These are phyloP conservation scores for Malaclemys terrapin DNA, from an alignment of 2,113 vertebrate species.

Conservation along the genomic window DNA sequence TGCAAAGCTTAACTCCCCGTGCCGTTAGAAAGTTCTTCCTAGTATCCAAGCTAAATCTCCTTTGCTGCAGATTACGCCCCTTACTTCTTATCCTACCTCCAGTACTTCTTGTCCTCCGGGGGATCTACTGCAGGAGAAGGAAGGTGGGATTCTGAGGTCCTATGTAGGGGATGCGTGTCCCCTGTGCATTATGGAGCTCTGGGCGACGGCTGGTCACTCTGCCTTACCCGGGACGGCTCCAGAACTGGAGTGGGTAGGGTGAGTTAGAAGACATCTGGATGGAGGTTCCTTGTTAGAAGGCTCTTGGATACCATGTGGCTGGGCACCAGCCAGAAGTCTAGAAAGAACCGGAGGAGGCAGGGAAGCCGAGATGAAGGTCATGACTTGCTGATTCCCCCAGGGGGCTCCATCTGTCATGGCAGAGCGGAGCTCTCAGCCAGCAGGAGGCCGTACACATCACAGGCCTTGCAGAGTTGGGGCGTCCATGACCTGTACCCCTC, in stretches of 20 bases:
- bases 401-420: background rate
- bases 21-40: background rate
- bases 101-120: background rate
- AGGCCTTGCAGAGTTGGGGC: background rate
- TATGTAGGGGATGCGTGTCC: background rate
- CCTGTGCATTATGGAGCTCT: too few species aligned
- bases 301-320: background rate
- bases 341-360: background rate
- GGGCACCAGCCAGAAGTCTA: background rate
- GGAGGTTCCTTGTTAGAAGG: background rate
- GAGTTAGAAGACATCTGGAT: background rate
- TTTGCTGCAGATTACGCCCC: background rate
- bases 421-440: background rate
- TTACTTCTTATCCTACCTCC: background rate
- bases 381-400: background rate
- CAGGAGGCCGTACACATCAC: background rate
- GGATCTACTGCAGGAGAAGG: background rate
- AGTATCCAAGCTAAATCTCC: background rate
- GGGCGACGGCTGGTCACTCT: background rate
- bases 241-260: background rate
- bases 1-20: background rate
- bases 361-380: background rate
- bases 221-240: background rate
- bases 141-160: rapidly evolving
- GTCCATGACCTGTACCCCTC: background rate